A percentile compares a stretch with the other conserved stretches of the same genome.
Evolutionary conservation across 2,888 invertebrate species (phyloP).

Genomic region (Xestia c-nigrum): DNA sequence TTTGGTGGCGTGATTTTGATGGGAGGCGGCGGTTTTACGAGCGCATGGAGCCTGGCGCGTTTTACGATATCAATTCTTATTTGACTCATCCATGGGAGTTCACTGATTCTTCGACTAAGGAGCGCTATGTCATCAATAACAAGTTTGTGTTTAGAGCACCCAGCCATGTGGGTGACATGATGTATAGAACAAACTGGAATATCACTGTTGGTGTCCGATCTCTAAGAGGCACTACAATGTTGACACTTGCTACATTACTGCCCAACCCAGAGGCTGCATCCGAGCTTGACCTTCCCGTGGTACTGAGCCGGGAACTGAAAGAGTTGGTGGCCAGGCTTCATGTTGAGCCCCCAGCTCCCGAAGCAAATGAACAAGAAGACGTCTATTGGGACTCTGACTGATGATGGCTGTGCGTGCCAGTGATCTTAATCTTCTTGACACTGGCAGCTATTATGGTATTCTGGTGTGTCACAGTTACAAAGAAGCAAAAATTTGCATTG

Average conservation of each 20-base stretch:
- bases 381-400: conserved; percentile 28
- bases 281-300: conserved; percentile 83
- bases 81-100: conserved; percentile 97
- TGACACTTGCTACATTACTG: conserved; percentile 83
- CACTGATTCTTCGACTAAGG: conserved; percentile 92
- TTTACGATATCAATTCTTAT: conserved; percentile 93
- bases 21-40: conserved; percentile 92
- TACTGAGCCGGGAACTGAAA: conserved; percentile 81
- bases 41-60: conserved; percentile 89
- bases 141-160: conserved; percentile 87
- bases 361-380: background rate
- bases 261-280: conserved; percentile 75
- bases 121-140: conserved; percentile 91
- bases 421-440: conserved; percentile 31
- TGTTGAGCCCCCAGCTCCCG: background rate
- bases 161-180: conserved; percentile 75
- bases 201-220: conserved; percentile 89
- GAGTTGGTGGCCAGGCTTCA: conserved; percentile 61
- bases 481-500: conserved; percentile 39
- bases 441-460: conserved; percentile 48
- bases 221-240: conserved; percentile 84
- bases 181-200: conserved; percentile 84
- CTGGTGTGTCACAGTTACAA: conserved; percentile 46
- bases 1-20: conserved; percentile 95
- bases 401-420: conserved; percentile 53